A percentile compares a stretch with the other conserved stretches of the same genome.
Evolutionary conservation across 2,797 vertebrate species (phyloP).

Genomic region (Acrossocheilus fasciatus): DNA sequence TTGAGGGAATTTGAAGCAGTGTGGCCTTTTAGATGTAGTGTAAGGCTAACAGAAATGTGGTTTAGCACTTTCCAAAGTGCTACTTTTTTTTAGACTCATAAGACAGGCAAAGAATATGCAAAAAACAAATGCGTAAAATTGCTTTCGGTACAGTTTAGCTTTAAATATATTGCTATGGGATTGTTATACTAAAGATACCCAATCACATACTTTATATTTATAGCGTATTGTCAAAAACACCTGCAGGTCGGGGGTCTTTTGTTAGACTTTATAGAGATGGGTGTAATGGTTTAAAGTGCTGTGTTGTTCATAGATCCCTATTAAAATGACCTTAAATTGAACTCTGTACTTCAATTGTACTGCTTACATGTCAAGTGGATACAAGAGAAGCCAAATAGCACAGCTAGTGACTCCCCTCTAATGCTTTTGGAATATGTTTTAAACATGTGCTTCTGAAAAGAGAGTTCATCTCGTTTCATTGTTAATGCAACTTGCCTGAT

Average conservation of each 20-base stretch:
- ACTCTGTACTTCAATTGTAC: constrained; percentile 27
- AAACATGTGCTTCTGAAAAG: constrained; percentile 43
- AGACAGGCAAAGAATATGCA: neutral
- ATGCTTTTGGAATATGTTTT: constrained; percentile 39
- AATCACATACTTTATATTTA: neutral
- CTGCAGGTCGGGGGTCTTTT: constrained; percentile 38
- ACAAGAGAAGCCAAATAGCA: constrained; percentile 41
- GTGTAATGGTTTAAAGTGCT: constrained; percentile 31
- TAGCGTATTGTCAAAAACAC: neutral
- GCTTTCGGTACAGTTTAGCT: constrained; percentile 1
- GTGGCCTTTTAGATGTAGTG: neutral
- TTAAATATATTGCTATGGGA: neutral
- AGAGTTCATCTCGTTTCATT: constrained; percentile 42
- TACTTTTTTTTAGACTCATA: neutral
- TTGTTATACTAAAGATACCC: constrained; percentile 1
- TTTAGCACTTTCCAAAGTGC: neutral
- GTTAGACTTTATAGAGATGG: constrained; percentile 11
- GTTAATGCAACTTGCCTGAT: constrained; percentile 24
- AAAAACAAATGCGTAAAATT: neutral
- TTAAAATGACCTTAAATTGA: constrained; percentile 44
- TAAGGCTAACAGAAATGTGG: neutral
- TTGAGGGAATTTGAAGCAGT: neutral
- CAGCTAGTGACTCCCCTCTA: constrained; percentile 8
- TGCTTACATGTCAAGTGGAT: constrained; percentile 26
- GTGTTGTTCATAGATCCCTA: neutral